Evolutionary conservation across 1,140 invertebrate species (phyloP).

Genomic region (Arion vulgaris): DNA sequence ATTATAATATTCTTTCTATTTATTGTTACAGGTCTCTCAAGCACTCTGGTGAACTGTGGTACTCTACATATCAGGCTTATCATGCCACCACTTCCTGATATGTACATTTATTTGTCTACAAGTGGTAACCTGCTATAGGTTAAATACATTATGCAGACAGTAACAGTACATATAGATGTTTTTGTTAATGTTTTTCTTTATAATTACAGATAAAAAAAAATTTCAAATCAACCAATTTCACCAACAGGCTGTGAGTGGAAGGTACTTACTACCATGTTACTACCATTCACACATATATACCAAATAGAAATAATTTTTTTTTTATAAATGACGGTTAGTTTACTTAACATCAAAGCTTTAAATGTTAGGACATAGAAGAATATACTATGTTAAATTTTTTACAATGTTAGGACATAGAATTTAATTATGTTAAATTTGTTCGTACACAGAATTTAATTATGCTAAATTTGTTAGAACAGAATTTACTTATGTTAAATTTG

Average conservation of each 20-base stretch:
- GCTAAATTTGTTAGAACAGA: no score
- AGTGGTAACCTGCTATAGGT: background rate
- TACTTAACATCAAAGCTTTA: no score
- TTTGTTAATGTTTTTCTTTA: background rate
- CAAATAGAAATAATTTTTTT: no score
- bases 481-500: no score
- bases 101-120: background rate
- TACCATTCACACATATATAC: no score
- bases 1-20: no score
- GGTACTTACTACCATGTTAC: background rate
- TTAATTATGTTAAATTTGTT: no score
- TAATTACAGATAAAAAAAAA: background rate
- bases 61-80: constrained; percentile 66
- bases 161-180: background rate
- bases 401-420: no score
- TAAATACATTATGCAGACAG: background rate
- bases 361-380: no score
- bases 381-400: no score
- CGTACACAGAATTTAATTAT: no score
- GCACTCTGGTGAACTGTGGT: constrained; percentile 71
- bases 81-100: constrained; percentile 43
- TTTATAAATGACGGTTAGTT: no score
- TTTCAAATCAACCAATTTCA: background rate
- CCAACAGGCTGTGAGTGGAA: background rate
- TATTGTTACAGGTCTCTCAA: constrained; percentile 64